Conservation (phyloP, 2,797 vertebrate species). For the Oreochromis grahami region DNA sequence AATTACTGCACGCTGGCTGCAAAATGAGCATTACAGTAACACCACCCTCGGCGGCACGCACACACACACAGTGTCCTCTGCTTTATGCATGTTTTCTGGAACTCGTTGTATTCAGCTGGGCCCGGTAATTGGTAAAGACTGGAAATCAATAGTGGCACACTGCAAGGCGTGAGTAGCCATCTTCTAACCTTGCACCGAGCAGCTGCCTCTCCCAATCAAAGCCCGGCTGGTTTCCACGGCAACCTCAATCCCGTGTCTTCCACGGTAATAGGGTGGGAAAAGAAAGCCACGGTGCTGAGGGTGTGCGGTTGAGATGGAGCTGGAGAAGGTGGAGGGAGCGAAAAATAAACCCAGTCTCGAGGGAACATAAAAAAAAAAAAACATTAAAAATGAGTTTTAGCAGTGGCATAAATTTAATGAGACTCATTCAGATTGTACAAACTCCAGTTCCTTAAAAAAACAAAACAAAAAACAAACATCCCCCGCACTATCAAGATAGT, state of each 20-base stretch:
- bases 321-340: background rate
- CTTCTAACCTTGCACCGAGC: constrained; percentile 61
- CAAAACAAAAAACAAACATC: background rate
- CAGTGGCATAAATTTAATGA: background rate
- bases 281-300: constrained; percentile 19
- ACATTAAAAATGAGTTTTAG: background rate
- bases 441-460: background rate
- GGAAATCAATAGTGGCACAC: constrained; percentile 62
- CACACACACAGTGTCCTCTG: background rate
- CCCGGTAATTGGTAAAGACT: constrained; percentile 52
- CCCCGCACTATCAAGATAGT: constrained; percentile 29
- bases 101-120: constrained; percentile 15
- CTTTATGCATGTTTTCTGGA: constrained; percentile 9
- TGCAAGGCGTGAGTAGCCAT: constrained; percentile 53
- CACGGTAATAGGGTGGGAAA: constrained; percentile 51
- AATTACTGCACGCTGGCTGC: constrained; percentile 1
- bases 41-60: background rate
- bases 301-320: constrained; percentile 14
- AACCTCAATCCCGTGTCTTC: constrained; percentile 65
- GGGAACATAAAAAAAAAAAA: background rate
- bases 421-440: constrained; percentile 18
- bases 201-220: constrained; percentile 63
- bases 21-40: background rate
- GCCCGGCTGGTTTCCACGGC: constrained; percentile 52
- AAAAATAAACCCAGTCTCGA: background rate